These are phyloP conservation scores for Caretta caretta DNA, from an alignment of 2,113 vertebrate genomes.

Conservation along the genomic window DNA sequence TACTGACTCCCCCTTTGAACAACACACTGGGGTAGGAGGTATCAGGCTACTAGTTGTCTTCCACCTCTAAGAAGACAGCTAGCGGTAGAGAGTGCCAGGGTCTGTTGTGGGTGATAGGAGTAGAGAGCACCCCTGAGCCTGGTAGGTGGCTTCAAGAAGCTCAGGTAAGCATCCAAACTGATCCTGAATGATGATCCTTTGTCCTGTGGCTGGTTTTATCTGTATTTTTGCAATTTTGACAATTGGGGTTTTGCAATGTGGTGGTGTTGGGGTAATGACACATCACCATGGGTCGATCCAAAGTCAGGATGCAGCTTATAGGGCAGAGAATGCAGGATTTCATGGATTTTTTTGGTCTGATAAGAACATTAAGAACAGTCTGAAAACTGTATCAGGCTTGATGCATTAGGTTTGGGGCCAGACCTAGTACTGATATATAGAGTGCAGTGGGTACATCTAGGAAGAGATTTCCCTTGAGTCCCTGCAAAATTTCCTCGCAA, in stretches of 20 bases:
- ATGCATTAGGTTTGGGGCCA: background rate
- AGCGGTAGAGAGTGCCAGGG: background rate
- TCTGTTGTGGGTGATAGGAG: background rate
- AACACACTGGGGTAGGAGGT: background rate
- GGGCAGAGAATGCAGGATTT: background rate
- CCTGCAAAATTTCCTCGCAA: conserved; percentile 44
- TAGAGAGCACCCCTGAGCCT: background rate
- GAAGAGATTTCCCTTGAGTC: background rate
- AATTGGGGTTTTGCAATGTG: background rate
- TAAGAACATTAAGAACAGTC: background rate
- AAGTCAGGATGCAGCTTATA: background rate
- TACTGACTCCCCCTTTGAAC: background rate
- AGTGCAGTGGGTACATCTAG: background rate
- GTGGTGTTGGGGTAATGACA: background rate
- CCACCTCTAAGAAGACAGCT: background rate
- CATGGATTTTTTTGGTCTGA: background rate
- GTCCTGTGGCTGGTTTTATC: background rate
- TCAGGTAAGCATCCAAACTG: background rate
- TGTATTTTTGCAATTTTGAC: background rate
- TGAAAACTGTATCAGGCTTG: background rate
- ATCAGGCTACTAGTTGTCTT: background rate
- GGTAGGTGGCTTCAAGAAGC: background rate
- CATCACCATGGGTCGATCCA: background rate
- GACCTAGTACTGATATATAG: background rate
- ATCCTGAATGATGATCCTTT: background rate